These are phyloP conservation scores for Zygogramma bicolorata DNA, from an alignment of 2,888 invertebrate genomes.

Conservation along the genomic window DNA sequence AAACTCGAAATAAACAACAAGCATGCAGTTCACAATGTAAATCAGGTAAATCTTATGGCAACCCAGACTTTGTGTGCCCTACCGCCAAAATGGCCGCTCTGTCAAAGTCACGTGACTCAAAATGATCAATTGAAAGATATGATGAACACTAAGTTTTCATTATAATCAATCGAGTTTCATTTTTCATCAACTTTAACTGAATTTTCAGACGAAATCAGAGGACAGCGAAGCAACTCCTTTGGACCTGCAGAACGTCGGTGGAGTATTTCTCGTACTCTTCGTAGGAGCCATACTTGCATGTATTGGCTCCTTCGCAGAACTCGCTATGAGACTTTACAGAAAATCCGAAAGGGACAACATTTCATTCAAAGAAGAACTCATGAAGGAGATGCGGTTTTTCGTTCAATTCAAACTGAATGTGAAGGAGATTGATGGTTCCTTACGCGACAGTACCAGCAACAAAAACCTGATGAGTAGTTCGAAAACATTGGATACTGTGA, in stretches of 20 bases:
- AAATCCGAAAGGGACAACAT: slow-evolving; percentile 66
- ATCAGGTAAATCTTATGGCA: too few relatives aligned
- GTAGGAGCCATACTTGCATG: slow-evolving; percentile 76
- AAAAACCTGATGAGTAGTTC: slow-evolving; percentile 23
- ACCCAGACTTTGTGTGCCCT: too few relatives aligned
- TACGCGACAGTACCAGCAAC: slow-evolving; percentile 19
- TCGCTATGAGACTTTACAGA: slow-evolving; percentile 68
- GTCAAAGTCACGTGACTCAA: too few relatives aligned
- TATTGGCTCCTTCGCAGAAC: slow-evolving; percentile 78
- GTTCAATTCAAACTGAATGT: slow-evolving; percentile 77
- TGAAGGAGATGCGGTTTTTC: slow-evolving; percentile 80
- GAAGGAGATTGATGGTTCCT: slow-evolving; percentile 70
- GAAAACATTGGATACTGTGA: slow-evolving; percentile 14
- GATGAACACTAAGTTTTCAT: too few relatives aligned
- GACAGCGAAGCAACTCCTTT: slow-evolving; percentile 72
- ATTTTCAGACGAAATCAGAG: slow-evolving; percentile 60
- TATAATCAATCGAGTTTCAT: too few relatives aligned
- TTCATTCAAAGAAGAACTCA: slow-evolving; percentile 75
- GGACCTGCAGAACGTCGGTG: slow-evolving; percentile 84
- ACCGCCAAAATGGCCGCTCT: too few relatives aligned
- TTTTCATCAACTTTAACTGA: too few relatives aligned
- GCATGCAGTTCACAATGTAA: too few relatives aligned
- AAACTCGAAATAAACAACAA: too few relatives aligned
- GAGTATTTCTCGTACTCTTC: slow-evolving; percentile 84
- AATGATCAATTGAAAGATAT: too few relatives aligned